Base-by-base conservation (phyloP, 2,113 vertebrate genomes). In the Probosciger aterrimus region DNA sequence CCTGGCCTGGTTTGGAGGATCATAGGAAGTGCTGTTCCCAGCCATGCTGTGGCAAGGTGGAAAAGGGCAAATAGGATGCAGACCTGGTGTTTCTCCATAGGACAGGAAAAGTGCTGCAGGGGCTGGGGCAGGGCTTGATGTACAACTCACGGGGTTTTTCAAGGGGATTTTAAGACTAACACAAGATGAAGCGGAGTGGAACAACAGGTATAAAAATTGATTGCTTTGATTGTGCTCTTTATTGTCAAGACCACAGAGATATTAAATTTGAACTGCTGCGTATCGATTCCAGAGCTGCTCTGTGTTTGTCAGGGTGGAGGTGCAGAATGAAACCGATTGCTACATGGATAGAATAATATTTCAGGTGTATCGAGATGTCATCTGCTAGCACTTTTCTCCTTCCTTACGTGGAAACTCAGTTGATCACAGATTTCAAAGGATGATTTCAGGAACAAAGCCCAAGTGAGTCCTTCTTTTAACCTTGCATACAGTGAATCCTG, bases 191-290 rank as follows among this genome's bases (percentile, higher is more conserved):
- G 59, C 46, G 6, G 19, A 77, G 63, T 81, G 87, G 63, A 69
- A 82, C 59, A 94, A 39, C 49, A 82, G 78, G 90, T 96, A 80
- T 80, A 95, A 96, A 90, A 90, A 95, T 92, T 70, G 92, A 96
- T 95, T 53, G 70, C n/a, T 92, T 60, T 90, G 93, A 90, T 79
- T 95, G 90, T 79, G 49, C 74, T 92, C 52, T 85, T 73, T 62
- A 76, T 74, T 95, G 89, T 87, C 82, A 74, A 63, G 75, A 65
- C 59, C 75, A 44, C 41, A 27, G 75, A 70, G 87, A 49, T 82
- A 79, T 67, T 94, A 87, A 65, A 85, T 86, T 50, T 65, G 78
- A 94, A 33, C 90, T 76, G 7, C 70, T 94, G 67, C 60, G 33
- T 96, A 73, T 95, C 65, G 95, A 94, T 94, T 62, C 43, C 44